These are phyloP conservation scores for Pangasianodon gigas DNA, from an alignment of 2,113 vertebrate species.

Conservation along the genomic window DNA sequence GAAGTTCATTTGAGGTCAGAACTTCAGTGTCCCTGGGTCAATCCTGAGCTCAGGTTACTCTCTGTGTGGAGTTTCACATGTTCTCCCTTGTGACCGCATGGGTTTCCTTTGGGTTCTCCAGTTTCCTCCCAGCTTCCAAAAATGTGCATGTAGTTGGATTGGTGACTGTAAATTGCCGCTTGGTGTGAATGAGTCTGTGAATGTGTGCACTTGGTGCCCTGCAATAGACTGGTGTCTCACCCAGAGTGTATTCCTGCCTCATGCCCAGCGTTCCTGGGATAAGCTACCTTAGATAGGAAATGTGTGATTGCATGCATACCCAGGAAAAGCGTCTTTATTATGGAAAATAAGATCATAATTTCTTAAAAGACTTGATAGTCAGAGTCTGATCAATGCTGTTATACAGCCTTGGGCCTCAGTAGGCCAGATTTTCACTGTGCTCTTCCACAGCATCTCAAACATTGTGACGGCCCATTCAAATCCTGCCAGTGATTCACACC, in stretches of 20 bases:
- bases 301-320: too few species aligned
- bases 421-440: background rate
- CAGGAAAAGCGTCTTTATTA: too few species aligned
- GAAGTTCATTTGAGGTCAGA: too few species aligned
- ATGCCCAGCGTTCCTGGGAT: background rate
- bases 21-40: background rate
- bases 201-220: too few species aligned
- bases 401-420: background rate
- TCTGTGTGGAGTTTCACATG: background rate
- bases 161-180: background rate
- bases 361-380: too few species aligned
- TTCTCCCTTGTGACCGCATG: background rate
- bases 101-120: background rate
- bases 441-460: background rate
- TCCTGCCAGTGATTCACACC: conserved; percentile 5
- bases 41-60: background rate
- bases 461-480: background rate
- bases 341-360: too few species aligned
- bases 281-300: background rate
- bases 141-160: background rate
- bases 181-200: background rate
- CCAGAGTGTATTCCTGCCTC: background rate
- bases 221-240: background rate
- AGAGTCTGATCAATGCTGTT: background rate
- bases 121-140: background rate